Evolutionary conservation across 2,888 invertebrate genomes (phyloP).

Genomic region (Rhagium mordax): DNA sequence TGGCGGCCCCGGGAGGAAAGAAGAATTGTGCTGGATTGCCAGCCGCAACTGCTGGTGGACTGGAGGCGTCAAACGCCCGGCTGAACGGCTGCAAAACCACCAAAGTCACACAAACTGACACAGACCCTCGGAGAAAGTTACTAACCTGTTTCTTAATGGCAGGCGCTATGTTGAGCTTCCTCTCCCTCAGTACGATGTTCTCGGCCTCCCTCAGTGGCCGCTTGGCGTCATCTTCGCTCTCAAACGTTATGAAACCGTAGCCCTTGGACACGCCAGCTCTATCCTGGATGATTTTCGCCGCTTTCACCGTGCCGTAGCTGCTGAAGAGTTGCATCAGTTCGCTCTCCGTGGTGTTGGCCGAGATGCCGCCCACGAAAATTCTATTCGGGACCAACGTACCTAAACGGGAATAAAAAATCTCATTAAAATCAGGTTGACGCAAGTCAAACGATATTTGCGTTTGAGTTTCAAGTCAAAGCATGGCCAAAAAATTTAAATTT

Average conservation of each 20-base stretch:
- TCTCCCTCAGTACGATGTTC: conserved; percentile 83
- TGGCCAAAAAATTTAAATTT: too few species aligned
- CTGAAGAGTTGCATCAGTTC: conserved; percentile 94
- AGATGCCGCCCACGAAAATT: conserved; percentile 97
- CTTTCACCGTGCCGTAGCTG: conserved; percentile 89
- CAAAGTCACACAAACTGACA: not conserved
- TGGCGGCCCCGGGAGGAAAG: conserved; percentile 67
- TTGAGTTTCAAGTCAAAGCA: too few species aligned
- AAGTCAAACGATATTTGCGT: too few species aligned
- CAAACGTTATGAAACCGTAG: conserved; percentile 89
- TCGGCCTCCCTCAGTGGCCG: conserved; percentile 82
- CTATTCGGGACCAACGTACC: conserved; percentile 94
- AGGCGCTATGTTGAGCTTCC: conserved; percentile 89
- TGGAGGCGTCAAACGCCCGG: conserved; percentile 72
- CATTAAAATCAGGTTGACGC: too few species aligned
- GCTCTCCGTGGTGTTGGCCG: conserved; percentile 92
- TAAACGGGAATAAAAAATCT: too few species aligned
- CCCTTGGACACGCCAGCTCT: conserved; percentile 96
- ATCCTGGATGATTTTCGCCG: conserved; percentile 95
- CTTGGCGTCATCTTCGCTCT: conserved; percentile 89
- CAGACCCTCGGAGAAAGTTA: not conserved
- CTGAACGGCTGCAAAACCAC: conserved; percentile 67
- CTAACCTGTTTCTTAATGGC: conserved; percentile 84
- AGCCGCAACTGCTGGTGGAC: conserved; percentile 72
- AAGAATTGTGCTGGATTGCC: conserved; percentile 67